These are phyloP conservation scores for Parasteatoda tepidariorum DNA, from an alignment of 1,140 invertebrate genomes.

Conservation along the genomic window DNA sequence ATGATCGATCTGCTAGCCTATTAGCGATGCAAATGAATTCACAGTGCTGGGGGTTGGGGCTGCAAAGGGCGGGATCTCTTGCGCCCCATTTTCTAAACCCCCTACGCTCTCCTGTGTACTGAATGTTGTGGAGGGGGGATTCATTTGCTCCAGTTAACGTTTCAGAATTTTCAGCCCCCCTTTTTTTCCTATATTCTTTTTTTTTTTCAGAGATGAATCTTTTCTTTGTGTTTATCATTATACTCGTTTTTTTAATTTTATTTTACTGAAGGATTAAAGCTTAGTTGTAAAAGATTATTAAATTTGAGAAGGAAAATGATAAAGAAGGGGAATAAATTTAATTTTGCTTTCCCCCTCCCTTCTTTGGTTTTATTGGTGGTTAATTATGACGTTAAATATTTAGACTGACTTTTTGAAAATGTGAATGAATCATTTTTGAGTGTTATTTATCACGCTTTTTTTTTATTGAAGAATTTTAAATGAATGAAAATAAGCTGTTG, in stretches of 20 bases:
- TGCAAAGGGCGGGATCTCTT: background rate
- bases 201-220: background rate
- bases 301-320: conserved; percentile 12
- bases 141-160: conserved; percentile 46
- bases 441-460: background rate
- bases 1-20: conserved; percentile 47
- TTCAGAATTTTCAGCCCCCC: background rate
- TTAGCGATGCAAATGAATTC: conserved; percentile 55
- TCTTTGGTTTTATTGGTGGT: conserved; percentile 48
- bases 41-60: conserved; percentile 12
- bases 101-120: background rate
- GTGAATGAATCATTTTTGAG: conserved; percentile 34
- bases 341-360: conserved; percentile 36
- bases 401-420: conserved; percentile 34
- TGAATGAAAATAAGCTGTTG: too few relatives aligned
- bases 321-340: conserved; percentile 26
- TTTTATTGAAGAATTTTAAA: background rate
- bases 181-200: background rate
- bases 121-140: background rate
- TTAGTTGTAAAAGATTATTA: conserved; percentile 54
- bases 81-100: too few relatives aligned
- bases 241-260: background rate
- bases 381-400: conserved; percentile 57
- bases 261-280: conserved; percentile 22
- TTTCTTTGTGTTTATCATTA: conserved; percentile 7